A percentile compares a stretch with the other conserved stretches of the same genome.
Conservation (phyloP, 2,797 vertebrate species). For the Arnoldichthys spilopterus region DNA sequence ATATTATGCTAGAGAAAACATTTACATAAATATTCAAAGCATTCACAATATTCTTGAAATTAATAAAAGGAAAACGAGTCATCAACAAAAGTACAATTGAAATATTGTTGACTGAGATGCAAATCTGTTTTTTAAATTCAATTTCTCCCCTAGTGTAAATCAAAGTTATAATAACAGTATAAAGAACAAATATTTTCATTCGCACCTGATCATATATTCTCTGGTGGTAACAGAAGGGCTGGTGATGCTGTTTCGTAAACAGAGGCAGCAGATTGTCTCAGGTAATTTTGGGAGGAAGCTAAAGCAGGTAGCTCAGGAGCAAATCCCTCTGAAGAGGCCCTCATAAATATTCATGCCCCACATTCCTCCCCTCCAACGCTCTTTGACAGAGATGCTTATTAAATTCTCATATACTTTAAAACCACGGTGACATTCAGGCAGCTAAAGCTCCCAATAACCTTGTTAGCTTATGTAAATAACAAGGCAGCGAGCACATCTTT, state of each 20-base stretch:
- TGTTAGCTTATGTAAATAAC: constrained; percentile 78
- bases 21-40: constrained; percentile 13
- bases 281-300: constrained; percentile 62
- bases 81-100: constrained; percentile 3
- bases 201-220: constrained; percentile 43
- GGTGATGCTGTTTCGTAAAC: constrained; percentile 45
- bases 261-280: constrained; percentile 55
- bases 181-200: constrained; percentile 42
- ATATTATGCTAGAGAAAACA: background rate
- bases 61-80: constrained; percentile 29
- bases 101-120: constrained; percentile 24
- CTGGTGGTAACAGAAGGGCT: constrained; percentile 25
- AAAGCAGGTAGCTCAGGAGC: constrained; percentile 72
- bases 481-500: constrained; percentile 58
- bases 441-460: constrained; percentile 75
- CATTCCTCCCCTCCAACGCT: constrained; percentile 68
- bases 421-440: constrained; percentile 74
- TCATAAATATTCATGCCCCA: constrained; percentile 77
- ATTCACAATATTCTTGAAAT: constrained; percentile 22
- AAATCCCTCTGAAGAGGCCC: constrained; percentile 71
- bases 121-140: constrained; percentile 20
- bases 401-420: constrained; percentile 74
- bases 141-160: constrained; percentile 6
- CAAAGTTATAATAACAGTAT: constrained; percentile 35
- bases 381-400: constrained; percentile 77